These are phyloP conservation scores for Todiramphus chloris DNA, from an alignment of 2,113 vertebrate species.

Conservation along the genomic window DNA sequence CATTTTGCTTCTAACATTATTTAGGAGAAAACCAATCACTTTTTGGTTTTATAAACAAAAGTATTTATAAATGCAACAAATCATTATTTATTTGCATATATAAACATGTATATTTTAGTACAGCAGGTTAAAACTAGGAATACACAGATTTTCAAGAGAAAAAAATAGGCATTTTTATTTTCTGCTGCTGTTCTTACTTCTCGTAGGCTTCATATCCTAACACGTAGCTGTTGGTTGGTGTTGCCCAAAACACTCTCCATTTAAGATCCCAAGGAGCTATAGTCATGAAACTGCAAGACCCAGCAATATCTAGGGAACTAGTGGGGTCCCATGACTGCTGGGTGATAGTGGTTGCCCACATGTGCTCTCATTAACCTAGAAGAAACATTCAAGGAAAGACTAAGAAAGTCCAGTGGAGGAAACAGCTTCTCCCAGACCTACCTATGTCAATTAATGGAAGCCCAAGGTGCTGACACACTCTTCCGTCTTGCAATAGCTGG, in stretches of 20 bases:
- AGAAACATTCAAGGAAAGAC: not conserved
- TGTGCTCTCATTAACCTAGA: not conserved
- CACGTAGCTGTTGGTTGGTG: not conserved
- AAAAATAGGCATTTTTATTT: not conserved
- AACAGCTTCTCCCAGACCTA: not conserved
- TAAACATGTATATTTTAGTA: not conserved
- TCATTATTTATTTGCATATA: not conserved
- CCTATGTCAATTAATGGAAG: not conserved
- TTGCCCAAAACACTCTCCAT: not conserved
- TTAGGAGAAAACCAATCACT: not conserved
- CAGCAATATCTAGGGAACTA: not conserved
- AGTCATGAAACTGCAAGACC: not conserved
- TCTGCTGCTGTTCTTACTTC: not conserved
- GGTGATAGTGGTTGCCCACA: not conserved
- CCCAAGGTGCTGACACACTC: not conserved
- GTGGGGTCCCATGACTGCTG: rapidly evolving
- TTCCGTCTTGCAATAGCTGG: not conserved
- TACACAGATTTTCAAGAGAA: not conserved
- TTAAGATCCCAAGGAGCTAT: not conserved
- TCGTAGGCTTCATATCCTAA: not conserved
- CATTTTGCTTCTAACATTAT: not conserved
- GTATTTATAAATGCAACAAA: not conserved
- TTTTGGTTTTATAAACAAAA: not conserved
- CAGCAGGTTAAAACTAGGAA: not conserved
- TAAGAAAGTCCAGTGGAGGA: not conserved